A percentile compares a stretch with the other conserved stretches of the same genome.
These are phyloP conservation scores for Drosophila quasianomalipes DNA, from an alignment of 2,888 invertebrate genomes.

Conservation along the genomic window DNA sequence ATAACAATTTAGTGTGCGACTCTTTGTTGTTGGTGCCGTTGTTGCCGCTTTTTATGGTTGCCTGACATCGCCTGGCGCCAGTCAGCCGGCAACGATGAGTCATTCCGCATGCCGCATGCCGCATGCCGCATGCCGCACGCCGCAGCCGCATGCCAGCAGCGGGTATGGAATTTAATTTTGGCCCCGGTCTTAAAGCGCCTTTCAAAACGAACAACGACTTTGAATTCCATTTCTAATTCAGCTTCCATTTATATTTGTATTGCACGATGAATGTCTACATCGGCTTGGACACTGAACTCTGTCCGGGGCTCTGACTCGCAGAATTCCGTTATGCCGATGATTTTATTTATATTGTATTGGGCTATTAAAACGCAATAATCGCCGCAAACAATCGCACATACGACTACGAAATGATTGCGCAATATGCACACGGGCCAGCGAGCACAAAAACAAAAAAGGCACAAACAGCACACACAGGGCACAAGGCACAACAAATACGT, in stretches of 20 bases:
- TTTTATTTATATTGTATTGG: conserved; percentile 66
- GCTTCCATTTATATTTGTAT: conserved; percentile 3
- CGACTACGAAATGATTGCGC: conserved; percentile 66
- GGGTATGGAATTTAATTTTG: conserved; percentile 62
- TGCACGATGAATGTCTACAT: conserved; percentile 56
- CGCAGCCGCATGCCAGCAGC: conserved; percentile 30
- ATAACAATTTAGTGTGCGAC: conserved; percentile 60
- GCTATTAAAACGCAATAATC: conserved; percentile 71
- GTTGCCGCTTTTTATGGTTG: conserved; percentile 48
- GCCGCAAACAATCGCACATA: conserved; percentile 60
- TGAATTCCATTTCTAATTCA: background rate
- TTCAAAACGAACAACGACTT: background rate
- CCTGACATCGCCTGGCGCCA: conserved; percentile 68
- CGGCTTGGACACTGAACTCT: conserved; percentile 19
- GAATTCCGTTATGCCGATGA: conserved; percentile 37
- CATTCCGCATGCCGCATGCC: conserved; percentile 53
- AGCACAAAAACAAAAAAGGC: conserved; percentile 43
- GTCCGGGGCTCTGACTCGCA: background rate
- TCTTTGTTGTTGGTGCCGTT: conserved; percentile 45
- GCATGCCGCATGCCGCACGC: conserved; percentile 46
- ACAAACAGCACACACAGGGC: background rate
- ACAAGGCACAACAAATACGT: conserved; percentile 2
- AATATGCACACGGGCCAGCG: conserved; percentile 76
- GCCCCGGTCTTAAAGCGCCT: conserved; percentile 33
- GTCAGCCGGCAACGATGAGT: conserved; percentile 71